Conservation (phyloP, 2,888 invertebrate genomes). For the Dinocampus coccinellae region DNA sequence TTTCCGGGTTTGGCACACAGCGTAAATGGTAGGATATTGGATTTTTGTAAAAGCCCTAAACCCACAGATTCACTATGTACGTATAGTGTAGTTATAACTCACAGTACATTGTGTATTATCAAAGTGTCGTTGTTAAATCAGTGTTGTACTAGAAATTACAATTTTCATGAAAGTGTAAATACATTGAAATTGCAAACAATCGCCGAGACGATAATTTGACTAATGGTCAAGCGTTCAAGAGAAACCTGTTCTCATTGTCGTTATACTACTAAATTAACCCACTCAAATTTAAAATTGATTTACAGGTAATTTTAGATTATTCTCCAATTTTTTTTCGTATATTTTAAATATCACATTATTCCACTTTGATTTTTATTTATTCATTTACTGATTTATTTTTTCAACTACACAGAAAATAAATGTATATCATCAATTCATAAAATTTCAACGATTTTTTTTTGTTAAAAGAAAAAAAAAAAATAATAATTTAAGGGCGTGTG, state of each 20-base stretch:
- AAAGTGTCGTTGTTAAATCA: conserved; percentile 4
- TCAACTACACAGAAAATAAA: too few relatives aligned
- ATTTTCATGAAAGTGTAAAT: neutral
- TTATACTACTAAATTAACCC: neutral
- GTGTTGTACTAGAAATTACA: conserved; percentile 3
- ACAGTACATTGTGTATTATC: neutral
- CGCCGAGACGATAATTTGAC: conserved; percentile 25
- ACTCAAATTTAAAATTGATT: neutral
- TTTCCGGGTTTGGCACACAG: conserved; percentile 50
- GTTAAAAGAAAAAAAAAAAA: too few relatives aligned
- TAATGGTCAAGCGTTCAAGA: conserved; percentile 13
- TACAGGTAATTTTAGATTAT: neutral
- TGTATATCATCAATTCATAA: too few relatives aligned
- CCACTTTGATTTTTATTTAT: too few relatives aligned
- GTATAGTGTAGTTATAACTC: neutral
- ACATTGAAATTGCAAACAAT: conserved; percentile 29
- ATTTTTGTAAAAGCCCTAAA: conserved; percentile 41
- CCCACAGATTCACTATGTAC: neutral
- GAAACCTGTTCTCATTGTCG: conserved; percentile 23
- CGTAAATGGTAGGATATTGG: conserved; percentile 43
- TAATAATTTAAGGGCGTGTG: too few relatives aligned
- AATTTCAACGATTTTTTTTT: neutral
- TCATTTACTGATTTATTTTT: too few relatives aligned
- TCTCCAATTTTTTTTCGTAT: too few relatives aligned
- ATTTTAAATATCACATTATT: too few relatives aligned